Base-by-base conservation (phyloP, 2,113 vertebrate species). In the Brienomyrus longianalis region DNA sequence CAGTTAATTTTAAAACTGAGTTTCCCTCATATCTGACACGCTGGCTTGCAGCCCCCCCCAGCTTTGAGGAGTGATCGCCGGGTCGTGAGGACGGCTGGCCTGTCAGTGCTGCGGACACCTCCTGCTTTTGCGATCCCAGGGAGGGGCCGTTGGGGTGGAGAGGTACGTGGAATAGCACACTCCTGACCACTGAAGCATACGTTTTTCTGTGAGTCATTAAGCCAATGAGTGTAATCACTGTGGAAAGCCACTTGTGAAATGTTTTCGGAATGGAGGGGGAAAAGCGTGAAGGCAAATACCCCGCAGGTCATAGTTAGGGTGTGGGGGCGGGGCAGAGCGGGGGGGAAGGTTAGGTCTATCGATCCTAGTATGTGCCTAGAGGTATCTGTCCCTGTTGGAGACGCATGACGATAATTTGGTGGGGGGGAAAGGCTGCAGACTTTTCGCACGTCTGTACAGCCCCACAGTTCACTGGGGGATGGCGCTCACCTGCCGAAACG, bases 131-230 rank as follows among this genome's bases (percentile, higher is more conserved):
- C 17, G 27, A 77, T 77, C 70, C 70, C 5, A 43, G 31, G 74
- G 74, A 80, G 74, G 35, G 35, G 35, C 35, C 19, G 5, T 21
- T 43, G 74, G 13, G 74, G 43, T n/a, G 62, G 62, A 70, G 62
- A 31, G 62, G 27, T 15, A 31, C 62, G 10, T 70, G 74, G 74
- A 43, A 80, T 39, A 43, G 74, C 31, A 39, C n/a, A 13, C 35
- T 80, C 74, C 83, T 85, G 17, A 23, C 62, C 70, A 85, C 91
- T 23, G 13, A 62, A 90, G 87, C 89, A 90, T 90, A 92, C 91
- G 90, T 92, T 87, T 83, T 50, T 89, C 59, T 88, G 89, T 92
- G 90, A 91, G 89, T 91, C 90, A 93, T 35, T 89, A 88, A 88
- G 21, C n/a, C 54, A 45, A 87, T 88, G 88, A 91, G 90, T 86